Conservation (phyloP, 1,140 invertebrate genomes). For the Coboldia fuscipes region DNA sequence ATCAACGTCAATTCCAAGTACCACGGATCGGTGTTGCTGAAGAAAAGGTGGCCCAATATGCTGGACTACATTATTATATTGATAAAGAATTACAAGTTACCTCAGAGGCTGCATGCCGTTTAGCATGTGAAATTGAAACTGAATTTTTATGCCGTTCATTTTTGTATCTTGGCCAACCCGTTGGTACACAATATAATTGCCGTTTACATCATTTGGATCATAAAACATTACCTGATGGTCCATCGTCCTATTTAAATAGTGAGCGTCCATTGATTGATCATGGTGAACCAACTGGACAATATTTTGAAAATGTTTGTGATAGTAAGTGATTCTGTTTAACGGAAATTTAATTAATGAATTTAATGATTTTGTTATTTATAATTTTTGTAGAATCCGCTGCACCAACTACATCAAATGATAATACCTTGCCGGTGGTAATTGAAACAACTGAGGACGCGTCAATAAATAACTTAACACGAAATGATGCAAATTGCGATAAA, state of each 20-base stretch:
- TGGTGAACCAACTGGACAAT: conserved; percentile 68
- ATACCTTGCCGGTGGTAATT: conserved; percentile 41
- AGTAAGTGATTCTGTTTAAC: conserved; percentile 13
- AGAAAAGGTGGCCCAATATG: conserved; percentile 78
- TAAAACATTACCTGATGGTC: conserved; percentile 73
- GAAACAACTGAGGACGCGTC: conserved; percentile 47
- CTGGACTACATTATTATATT: conserved; percentile 75
- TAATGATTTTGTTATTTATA: background rate
- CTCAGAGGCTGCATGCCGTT: conserved; percentile 58
- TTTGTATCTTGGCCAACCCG: conserved; percentile 56
- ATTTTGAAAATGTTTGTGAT: conserved; percentile 77
- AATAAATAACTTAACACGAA: conserved; percentile 45
- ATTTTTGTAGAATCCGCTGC: conserved; percentile 5
- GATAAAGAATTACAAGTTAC: conserved; percentile 81
- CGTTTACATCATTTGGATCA: conserved; percentile 83
- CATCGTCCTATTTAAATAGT: conserved; percentile 69
- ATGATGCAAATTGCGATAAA: conserved; percentile 75
- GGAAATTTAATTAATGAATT: background rate
- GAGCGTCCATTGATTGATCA: conserved; percentile 78
- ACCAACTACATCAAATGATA: conserved; percentile 23
- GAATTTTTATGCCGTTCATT: conserved; percentile 85
- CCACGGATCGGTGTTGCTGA: conserved; percentile 72
- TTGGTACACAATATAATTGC: conserved; percentile 65
- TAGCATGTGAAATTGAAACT: conserved; percentile 79
- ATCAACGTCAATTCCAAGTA: conserved; percentile 47